Conservation (phyloP, 2,888 invertebrate genomes). For the Zonitis immaculata region DNA sequence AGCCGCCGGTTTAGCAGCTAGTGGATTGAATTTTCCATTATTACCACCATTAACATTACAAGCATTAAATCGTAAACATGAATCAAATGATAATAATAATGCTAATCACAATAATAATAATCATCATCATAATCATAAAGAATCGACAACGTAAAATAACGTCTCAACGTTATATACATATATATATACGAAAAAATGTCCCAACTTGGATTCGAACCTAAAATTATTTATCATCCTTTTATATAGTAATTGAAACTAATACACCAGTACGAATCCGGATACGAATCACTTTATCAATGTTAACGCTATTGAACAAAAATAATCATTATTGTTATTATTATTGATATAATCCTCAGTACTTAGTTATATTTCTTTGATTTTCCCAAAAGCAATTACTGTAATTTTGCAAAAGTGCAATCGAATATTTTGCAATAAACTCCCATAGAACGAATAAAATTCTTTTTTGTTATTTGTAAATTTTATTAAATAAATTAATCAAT, state of each 20-base stretch:
- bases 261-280: too few relatives aligned
- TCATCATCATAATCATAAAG: constrained; percentile 10
- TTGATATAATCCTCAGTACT: background rate
- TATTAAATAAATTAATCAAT: too few relatives aligned
- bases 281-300: background rate
- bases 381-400: background rate
- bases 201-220: too few relatives aligned
- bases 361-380: background rate
- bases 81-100: constrained; percentile 27
- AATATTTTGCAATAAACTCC: constrained; percentile 5
- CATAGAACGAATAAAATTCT: background rate
- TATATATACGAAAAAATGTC: too few relatives aligned
- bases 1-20: constrained; percentile 51
- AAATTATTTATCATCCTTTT: too few relatives aligned
- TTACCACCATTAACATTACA: constrained; percentile 50
- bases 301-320: background rate
- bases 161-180: too few relatives aligned
- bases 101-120: constrained; percentile 11
- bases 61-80: constrained; percentile 43
- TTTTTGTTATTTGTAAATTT: too few relatives aligned
- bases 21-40: constrained; percentile 51
- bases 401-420: constrained; percentile 2
- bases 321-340: background rate
- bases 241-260: too few relatives aligned
- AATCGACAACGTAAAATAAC: constrained; percentile 8